Conservation (phyloP, 2,888 invertebrate genomes). For the Uloborus plumipes region DNA sequence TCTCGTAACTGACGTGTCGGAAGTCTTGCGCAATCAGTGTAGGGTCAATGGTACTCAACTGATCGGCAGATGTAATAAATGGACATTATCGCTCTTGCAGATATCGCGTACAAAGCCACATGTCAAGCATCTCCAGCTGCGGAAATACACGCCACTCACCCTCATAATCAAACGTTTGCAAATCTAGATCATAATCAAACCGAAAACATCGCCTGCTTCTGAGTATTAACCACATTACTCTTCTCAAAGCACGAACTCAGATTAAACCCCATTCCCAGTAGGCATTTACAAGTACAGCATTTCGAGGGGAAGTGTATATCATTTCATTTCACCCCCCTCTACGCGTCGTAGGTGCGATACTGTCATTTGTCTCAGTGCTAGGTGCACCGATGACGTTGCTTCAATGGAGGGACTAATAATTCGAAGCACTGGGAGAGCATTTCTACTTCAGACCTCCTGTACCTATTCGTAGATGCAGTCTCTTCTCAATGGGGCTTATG, state of each 20-base stretch:
- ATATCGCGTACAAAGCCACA: no score
- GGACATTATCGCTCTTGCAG: no score
- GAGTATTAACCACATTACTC: constrained; percentile 17
- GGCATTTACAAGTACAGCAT: constrained; percentile 8
- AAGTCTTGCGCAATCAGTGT: no score
- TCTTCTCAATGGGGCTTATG: no score
- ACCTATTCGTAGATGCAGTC: not conserved
- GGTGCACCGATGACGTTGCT: not conserved
- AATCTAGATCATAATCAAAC: no score
- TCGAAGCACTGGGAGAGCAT: not conserved
- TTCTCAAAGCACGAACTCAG: not conserved
- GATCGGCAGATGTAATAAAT: no score
- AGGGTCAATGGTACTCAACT: no score
- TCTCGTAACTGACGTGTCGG: no score
- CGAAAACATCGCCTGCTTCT: no score
- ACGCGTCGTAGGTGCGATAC: constrained; percentile 1
- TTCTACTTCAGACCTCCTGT: not conserved
- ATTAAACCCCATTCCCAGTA: constrained; percentile 17
- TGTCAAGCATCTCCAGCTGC: no score
- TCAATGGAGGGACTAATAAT: constrained; percentile 5
- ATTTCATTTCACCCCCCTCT: not conserved
- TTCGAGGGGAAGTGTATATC: constrained; percentile 10
- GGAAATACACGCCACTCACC: no score
- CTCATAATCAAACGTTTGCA: no score
- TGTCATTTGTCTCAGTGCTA: constrained; percentile 11